Conservation (phyloP, 2,888 invertebrate genomes). For the Plebejus argus region DNA sequence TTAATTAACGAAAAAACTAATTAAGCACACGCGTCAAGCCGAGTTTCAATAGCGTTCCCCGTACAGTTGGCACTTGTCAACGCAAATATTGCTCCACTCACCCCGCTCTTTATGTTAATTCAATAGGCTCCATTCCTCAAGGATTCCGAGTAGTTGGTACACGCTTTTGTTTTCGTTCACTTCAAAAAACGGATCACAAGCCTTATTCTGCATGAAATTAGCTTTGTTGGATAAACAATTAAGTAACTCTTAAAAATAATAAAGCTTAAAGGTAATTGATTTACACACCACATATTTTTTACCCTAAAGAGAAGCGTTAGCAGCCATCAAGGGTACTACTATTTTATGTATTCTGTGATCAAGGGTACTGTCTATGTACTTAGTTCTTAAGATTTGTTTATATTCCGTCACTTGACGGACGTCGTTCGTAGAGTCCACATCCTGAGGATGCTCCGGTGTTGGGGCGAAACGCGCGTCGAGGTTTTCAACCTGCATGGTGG, state of each 20-base stretch:
- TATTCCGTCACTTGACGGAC: too few relatives aligned
- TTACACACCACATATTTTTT: too few relatives aligned
- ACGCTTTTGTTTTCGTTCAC: neutral
- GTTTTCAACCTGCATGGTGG: too few relatives aligned
- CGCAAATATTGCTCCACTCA: constrained; percentile 46
- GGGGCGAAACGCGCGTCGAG: too few relatives aligned
- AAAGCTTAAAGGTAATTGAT: too few relatives aligned
- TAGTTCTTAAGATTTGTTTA: too few relatives aligned
- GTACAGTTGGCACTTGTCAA: constrained; percentile 42
- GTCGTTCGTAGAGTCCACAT: too few relatives aligned
- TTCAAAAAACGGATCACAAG: neutral
- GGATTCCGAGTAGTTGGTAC: neutral
- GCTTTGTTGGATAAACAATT: neutral
- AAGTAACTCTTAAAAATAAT: neutral
- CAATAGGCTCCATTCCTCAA: constrained; percentile 23
- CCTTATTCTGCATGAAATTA: neutral
- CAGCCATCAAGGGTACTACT: too few relatives aligned
- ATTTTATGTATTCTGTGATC: too few relatives aligned
- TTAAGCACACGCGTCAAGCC: constrained; percentile 34
- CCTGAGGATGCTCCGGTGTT: too few relatives aligned
- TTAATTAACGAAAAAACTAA: constrained; percentile 16
- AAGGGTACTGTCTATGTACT: too few relatives aligned
- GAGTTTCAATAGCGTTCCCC: constrained; percentile 39
- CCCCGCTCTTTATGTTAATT: constrained; percentile 55
- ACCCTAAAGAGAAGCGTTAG: too few relatives aligned